Evolutionary conservation across 2,888 invertebrate species (phyloP).

Genomic region (Perizoma flavofasciatum): DNA sequence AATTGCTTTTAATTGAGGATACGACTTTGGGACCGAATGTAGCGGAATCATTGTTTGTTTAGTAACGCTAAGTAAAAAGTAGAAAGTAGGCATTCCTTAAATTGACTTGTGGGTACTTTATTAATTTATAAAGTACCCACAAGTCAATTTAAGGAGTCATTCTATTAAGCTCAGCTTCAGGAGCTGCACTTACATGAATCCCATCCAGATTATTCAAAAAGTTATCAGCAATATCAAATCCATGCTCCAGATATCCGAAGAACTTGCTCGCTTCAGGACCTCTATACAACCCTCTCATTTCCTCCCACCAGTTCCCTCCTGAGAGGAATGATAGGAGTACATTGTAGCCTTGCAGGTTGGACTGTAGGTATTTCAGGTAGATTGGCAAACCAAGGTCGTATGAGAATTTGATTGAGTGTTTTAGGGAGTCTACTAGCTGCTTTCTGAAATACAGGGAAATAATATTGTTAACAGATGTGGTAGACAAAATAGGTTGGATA

Average conservation of each 20-base stretch:
- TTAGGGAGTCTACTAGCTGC: slow-evolving; percentile 52
- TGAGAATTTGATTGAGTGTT: slow-evolving; percentile 59
- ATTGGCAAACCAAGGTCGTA: slow-evolving; percentile 67
- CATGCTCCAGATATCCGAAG: slow-evolving; percentile 61
- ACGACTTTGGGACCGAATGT: too few relatives aligned
- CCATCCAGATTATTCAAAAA: slow-evolving; percentile 68
- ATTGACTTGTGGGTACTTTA: too few relatives aligned
- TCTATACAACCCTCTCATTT: slow-evolving; percentile 56
- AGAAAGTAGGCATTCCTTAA: too few relatives aligned
- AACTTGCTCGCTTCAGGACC: slow-evolving; percentile 60
- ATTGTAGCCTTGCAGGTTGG: slow-evolving; percentile 62
- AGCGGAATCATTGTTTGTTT: too few relatives aligned
- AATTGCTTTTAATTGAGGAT: too few relatives aligned
- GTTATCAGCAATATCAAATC: slow-evolving; percentile 65
- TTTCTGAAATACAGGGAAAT: slow-evolving; percentile 50
- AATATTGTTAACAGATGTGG: too few relatives aligned
- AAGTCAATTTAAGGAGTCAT: too few relatives aligned
- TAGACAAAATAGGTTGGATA: neutral
- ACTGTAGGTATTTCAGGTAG: slow-evolving; percentile 71
- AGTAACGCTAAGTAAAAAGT: too few relatives aligned
- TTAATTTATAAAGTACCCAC: too few relatives aligned
- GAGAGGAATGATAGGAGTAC: slow-evolving; percentile 64
- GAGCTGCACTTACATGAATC: slow-evolving; percentile 65
- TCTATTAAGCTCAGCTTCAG: too few relatives aligned
- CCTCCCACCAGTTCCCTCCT: slow-evolving; percentile 73